Evolutionary conservation across 1,140 invertebrate species (phyloP), one percentile per base, ranked within the genome.

Genomic region (Delia radicum): DNA sequence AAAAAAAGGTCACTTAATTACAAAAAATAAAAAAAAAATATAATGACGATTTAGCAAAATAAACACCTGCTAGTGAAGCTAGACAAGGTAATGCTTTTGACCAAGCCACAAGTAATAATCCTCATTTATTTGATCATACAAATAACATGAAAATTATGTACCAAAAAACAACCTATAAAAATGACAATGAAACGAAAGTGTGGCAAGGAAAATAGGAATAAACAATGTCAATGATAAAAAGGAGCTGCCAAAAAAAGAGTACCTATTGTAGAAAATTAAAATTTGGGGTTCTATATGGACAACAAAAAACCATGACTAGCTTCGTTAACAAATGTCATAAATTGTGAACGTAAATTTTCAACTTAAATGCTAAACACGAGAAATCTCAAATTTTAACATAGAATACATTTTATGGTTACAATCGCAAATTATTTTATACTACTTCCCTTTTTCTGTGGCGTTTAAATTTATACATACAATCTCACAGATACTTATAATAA

Each of bases 1-100:
- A 37, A 55, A 55, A 55, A 55, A 55, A 8, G 48, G 48, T 55
- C 48, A 55, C 48, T 55, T 55, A 55, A 55, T 55, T 55, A 55
- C 48, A 24, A 21, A 2, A 24, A 18, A 55, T 55, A 21, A 55
- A 55, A 55, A 55, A 55, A 55, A 55, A 55, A 21, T 55, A 21
- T 55, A 55, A 55, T 55, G 48, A 55, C 48, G 48, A 55, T 55
- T 55, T 55, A 55, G n/a, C 18, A 55, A 55, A 55, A 55, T 55
- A 55, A 55, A 55, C 48, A 55, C 48, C 48, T 55, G 48, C n/a
- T n/a, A n/a, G 18, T 55, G 18, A 0, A 55, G 3, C 0, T 55
- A 55, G 5, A 55, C 18, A n/a, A 18, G 4, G 0, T 21, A 18
- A 21, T 21, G 21, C 8, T 10, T 55, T 21, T 24, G 21, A 24